Evolutionary conservation across 2,113 vertebrate species (phyloP), one percentile per base, ranked within the genome.

Genomic region (Nesoenas mayeri): DNA sequence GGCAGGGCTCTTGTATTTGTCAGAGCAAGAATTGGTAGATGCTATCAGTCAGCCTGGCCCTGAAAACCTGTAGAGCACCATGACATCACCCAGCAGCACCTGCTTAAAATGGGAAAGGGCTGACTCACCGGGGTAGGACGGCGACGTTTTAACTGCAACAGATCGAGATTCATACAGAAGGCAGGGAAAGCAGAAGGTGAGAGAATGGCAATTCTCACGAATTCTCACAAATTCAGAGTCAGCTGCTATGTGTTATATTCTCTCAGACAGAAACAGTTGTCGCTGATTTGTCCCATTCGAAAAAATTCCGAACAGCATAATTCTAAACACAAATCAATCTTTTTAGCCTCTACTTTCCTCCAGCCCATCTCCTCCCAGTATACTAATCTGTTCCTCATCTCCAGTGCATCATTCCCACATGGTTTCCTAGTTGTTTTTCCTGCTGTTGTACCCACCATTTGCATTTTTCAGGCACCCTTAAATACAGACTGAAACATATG

Each of bases 21-120:
- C 75, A 79, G 72, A 94, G 75, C 88, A 92, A 91, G 83, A 87
- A 86, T 86, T 86, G 66, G 50, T 48, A 90, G 90, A 93, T 91
- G 57, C 42, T 86, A 93, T 94, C 85, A n/a, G 57, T 18, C 42
- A 20, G 10, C 15, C 61, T 65, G 77, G 88, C 93, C 79, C 85
- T 61, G 53, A 16, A 91, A 96, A 70, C 83, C 61, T 60, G 69
- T 83, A 10, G 10, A 74, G 88, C 72, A 78, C 60, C 75, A 79
- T 92, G 92, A 95, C 82, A 78, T 93, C 93, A 95, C 38, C 82
- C 4, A 31, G 34, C 77, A 91, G 15, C 62, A 82, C 87, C 79
- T 83, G 71, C 88, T 80, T 42, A 34, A 93, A 86, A 74, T 18
- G 42, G 82, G 56, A 71, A 66, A 85, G 60, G 79, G 26, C 74